phyloP scores from a whole-genome alignment of 2,797 vertebrate genomes.

The Aldrovandia affinis region DNA sequence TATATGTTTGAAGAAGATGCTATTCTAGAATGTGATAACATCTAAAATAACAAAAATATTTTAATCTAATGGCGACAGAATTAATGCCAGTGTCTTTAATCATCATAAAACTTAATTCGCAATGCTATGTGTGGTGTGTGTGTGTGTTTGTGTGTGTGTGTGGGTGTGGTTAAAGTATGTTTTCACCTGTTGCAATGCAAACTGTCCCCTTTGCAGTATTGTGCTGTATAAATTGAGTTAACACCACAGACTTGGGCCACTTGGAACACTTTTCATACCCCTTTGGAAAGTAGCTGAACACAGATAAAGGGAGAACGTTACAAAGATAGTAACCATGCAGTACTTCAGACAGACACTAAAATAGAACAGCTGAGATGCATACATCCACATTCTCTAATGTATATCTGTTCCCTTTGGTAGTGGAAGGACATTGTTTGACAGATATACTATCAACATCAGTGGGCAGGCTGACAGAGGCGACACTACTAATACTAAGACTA shows the following conservation, averaged over 20 bases:
- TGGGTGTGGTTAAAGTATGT: neutral
- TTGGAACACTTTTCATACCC: neutral
- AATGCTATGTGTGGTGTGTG: neutral
- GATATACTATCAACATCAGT: constrained; percentile 45
- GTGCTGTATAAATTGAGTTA: neutral
- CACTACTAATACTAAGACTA: no score
- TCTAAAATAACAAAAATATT: neutral
- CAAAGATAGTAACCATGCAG: constrained; percentile 38
- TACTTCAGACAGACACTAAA: constrained; percentile 1
- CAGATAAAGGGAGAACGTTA: constrained; percentile 52
- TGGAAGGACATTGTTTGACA: neutral
- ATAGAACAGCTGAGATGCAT: constrained; percentile 35
- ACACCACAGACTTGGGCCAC: neutral
- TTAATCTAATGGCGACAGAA: neutral
- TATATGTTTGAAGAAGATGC: neutral
- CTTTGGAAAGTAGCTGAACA: constrained; percentile 42
- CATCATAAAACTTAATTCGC: constrained; percentile 2
- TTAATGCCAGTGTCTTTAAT: neutral
- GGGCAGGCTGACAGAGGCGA: constrained; percentile 56
- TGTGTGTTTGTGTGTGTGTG: neutral
- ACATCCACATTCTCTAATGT: constrained; percentile 37
- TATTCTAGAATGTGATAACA: neutral
- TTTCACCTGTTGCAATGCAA: neutral
- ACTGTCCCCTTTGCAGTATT: neutral
- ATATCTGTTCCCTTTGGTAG: constrained; percentile 22